These are phyloP conservation scores for Ginglymostoma cirratum DNA, from an alignment of 2,113 vertebrate species.

Conservation along the genomic window DNA sequence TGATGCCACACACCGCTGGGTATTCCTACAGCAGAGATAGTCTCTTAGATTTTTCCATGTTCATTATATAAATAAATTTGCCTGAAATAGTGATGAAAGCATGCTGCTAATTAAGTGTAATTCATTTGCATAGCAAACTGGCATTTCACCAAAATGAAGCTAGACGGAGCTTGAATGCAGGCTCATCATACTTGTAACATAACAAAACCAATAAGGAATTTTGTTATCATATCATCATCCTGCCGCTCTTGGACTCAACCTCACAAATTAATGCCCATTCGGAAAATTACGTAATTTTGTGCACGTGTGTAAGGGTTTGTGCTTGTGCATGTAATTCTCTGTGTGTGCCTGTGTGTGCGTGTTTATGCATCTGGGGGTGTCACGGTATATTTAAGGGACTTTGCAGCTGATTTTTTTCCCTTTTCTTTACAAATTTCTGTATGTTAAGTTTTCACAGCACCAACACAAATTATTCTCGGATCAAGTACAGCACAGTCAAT, in stretches of 20 bases:
- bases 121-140: not conserved
- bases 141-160: not conserved
- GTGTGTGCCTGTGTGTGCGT: too few species aligned
- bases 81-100: not conserved
- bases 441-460: too few species aligned
- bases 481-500: too few species aligned
- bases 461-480: too few species aligned
- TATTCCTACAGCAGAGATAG: not conserved
- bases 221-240: not conserved
- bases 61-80: not conserved
- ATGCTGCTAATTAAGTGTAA: not conserved
- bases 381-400: too few species aligned
- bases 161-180: not conserved
- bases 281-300: too few species aligned
- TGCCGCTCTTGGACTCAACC: too few species aligned
- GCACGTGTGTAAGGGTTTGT: too few species aligned
- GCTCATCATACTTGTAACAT: not conserved
- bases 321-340: too few species aligned
- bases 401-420: too few species aligned
- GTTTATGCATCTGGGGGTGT: too few species aligned
- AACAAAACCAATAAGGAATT: not conserved
- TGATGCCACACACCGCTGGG: not conserved
- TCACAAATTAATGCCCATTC: not conserved
- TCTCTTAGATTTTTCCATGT: not conserved
- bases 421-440: too few species aligned